Conservation (phyloP, 2,113 vertebrate genomes). For the Myxocyprinus asiaticus region DNA sequence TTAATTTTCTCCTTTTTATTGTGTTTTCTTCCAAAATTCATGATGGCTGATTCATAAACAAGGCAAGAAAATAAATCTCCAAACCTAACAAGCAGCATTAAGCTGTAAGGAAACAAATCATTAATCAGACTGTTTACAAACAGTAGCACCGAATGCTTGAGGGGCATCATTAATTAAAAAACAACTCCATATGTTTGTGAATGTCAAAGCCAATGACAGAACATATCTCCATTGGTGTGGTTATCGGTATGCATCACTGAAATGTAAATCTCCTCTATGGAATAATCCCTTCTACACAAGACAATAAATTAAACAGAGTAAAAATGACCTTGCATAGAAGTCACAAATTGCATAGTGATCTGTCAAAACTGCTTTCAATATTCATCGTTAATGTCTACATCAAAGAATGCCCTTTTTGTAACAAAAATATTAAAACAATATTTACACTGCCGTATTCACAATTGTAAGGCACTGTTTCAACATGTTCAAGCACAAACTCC, state of each 20-base stretch:
- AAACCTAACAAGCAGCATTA: neutral
- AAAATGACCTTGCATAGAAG: neutral
- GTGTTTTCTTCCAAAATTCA: neutral
- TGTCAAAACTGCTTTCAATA: no score
- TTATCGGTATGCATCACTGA: neutral
- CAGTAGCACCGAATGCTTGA: constrained; percentile 16
- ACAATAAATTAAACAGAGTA: constrained; percentile 34
- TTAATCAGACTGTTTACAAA: neutral
- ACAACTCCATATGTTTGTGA: neutral
- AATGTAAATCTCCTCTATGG: neutral
- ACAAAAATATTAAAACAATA: neutral
- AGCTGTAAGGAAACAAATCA: neutral
- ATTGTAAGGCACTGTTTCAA: neutral
- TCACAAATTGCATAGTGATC: no score
- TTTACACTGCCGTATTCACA: constrained; percentile 1
- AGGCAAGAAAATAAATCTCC: neutral
- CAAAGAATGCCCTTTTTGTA: neutral
- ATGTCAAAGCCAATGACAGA: constrained; percentile 1
- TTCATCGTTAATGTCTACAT: neutral
- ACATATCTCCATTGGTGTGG: neutral
- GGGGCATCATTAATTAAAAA: neutral
- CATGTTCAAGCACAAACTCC: neutral
- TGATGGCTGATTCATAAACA: neutral
- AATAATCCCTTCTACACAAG: neutral
- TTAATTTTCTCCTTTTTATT: neutral